phyloP scores from a whole-genome alignment of 2,797 vertebrate species.

The Leuciscus waleckii region DNA sequence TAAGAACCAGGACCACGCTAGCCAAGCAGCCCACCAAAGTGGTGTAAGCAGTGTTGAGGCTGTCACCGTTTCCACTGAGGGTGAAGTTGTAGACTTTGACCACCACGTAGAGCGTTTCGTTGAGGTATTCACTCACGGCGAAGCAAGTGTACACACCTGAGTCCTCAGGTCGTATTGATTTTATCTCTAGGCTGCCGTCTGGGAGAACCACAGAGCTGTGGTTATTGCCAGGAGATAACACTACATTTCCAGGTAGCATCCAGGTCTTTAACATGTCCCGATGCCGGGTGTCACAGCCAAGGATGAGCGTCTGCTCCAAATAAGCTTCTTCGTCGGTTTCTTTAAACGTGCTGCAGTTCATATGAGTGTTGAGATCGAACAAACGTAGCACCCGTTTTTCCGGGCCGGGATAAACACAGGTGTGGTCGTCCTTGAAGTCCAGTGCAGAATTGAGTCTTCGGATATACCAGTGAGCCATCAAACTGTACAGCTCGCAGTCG shows the following conservation, averaged over 20 bases:
- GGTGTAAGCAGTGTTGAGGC: constrained; percentile 95
- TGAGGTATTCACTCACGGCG: constrained; percentile 84
- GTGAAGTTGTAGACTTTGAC: constrained; percentile 94
- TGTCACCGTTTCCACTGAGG: constrained; percentile 81
- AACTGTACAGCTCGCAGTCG: constrained; percentile 88
- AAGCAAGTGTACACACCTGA: constrained; percentile 91
- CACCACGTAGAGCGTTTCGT: constrained; percentile 93
- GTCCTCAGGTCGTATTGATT: constrained; percentile 80
- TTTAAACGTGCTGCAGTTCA: constrained; percentile 91
- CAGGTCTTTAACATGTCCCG: constrained; percentile 84
- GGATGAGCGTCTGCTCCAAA: constrained; percentile 83
- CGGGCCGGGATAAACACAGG: constrained; percentile 74
- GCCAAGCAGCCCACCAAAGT: constrained; percentile 95
- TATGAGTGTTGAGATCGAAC: constrained; percentile 78
- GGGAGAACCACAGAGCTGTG: constrained; percentile 77
- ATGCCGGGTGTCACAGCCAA: constrained; percentile 89
- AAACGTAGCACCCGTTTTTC: constrained; percentile 71
- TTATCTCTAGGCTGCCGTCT: constrained; percentile 86
- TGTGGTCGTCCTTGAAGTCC: constrained; percentile 90
- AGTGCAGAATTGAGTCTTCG: constrained; percentile 87
- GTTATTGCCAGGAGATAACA: constrained; percentile 77
- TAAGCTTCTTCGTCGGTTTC: constrained; percentile 86
- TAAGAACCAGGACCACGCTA: constrained; percentile 94
- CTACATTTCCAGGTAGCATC: constrained; percentile 83
- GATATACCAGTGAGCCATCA: constrained; percentile 88